Base-by-base conservation (phyloP, 2,888 invertebrate species). In the Chrysolina haemoptera region DNA sequence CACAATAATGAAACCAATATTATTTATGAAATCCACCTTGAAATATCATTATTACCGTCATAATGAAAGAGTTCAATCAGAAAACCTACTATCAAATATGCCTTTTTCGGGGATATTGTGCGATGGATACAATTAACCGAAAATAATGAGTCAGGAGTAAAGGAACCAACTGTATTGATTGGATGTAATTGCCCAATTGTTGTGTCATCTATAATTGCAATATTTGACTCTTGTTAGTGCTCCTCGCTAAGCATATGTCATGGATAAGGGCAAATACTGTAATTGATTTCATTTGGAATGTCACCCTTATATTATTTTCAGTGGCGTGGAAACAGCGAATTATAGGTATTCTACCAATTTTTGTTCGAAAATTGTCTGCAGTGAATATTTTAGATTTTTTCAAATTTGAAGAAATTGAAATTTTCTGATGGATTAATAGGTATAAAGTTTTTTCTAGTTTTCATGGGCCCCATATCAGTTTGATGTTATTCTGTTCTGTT, bases 161-260 rank as follows among this genome's bases (percentile, higher is more conserved):
- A 72, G 72, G 70, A 70, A 74, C 73, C 55, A 68, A 74, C 74
- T 62, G 70, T 74, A 79, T 81, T 75, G 77, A 81, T 79, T 77
- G 74, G 73, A 62, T 75, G 74, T 81, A 81, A 81, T 81, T 79
- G 79, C 71, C 79, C 79, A 81, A 81, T 80, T 80, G 79, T 81
- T 75, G 68, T 77, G 78, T 79, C 80, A 75, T 78, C 75, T 76
- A 75, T 79, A 80, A 79, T 80, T 78, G 76, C 77, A 75, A 79
- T 76, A 75, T 80, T 77, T 77, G 76, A 71, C 76, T 78, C 77
- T 79, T 66, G 76, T 76, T 76, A 78, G 76, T 35, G 62, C 27
- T 64, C 64, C 68, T 71, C 75, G 77, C 74, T 69, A 68, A 74
- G 73, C 80, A 80, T 80, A 79, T 80, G 79, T 76, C 73, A 70